A percentile compares a stretch with the other conserved stretches of the same genome.
Conservation (phyloP, 2,797 vertebrate genomes). For the Thalassophryne amazonica region DNA sequence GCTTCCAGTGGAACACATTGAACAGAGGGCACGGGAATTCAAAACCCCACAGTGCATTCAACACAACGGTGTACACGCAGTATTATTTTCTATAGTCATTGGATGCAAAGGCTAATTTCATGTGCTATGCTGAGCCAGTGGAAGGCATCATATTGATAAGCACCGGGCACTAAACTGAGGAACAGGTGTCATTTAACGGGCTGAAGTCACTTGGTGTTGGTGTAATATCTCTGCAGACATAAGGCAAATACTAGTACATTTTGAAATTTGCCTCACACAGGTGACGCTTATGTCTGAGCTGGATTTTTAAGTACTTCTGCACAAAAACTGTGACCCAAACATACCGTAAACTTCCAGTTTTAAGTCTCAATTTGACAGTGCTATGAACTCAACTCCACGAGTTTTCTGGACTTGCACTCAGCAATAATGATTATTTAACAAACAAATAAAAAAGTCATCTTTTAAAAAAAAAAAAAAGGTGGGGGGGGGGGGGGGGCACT, state of each 20-base stretch:
- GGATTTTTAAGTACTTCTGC: constrained; percentile 6
- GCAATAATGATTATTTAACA: constrained; percentile 46
- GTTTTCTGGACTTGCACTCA: constrained; percentile 31
- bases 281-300: background rate
- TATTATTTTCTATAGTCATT: constrained; percentile 5
- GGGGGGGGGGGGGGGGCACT: constrained; percentile 28
- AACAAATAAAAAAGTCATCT: too few relatives aligned
- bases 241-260: constrained; percentile 3
- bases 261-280: constrained; percentile 10
- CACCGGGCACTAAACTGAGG: background rate
- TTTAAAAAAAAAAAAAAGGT: too few relatives aligned
- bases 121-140: constrained; percentile 20
- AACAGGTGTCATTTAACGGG: constrained; percentile 3
- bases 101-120: constrained; percentile 25
- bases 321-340: constrained; percentile 7
- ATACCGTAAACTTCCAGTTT: constrained; percentile 9
- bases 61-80: background rate
- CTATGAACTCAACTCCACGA: constrained; percentile 39
- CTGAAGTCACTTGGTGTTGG: constrained; percentile 56
- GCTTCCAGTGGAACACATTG: constrained; percentile 43
- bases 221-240: constrained; percentile 26
- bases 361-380: constrained; percentile 22
- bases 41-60: constrained; percentile 30
- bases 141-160: background rate
- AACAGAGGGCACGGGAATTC: constrained; percentile 22